Evolutionary conservation across 2,113 vertebrate genomes (phyloP).

Genomic region (Panthera leo): DNA sequence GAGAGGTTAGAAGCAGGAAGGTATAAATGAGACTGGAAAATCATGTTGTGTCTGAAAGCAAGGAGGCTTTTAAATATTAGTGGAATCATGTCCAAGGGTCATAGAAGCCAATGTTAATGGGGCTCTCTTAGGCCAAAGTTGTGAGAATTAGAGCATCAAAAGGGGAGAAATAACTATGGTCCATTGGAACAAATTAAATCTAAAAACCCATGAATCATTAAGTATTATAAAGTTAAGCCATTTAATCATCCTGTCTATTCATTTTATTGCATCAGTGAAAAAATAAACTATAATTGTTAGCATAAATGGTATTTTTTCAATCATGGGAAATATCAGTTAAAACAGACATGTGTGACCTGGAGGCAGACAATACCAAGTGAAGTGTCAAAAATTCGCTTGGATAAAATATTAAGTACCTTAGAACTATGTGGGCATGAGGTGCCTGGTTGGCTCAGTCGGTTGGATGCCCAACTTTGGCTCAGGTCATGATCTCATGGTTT

Average conservation of each 20-base stretch:
- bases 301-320: neutral
- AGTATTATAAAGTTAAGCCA: neutral
- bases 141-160: neutral
- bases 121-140: neutral
- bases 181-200: neutral
- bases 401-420: neutral
- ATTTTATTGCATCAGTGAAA: neutral
- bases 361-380: neutral
- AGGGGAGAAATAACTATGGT: neutral
- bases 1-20: neutral
- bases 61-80: slow-evolving; percentile 26
- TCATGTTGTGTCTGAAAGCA: neutral
- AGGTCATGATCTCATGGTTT: too few relatives aligned
- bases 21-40: neutral
- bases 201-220: neutral
- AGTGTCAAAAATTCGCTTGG: neutral
- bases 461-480: too few relatives aligned
- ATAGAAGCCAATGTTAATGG: neutral
- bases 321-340: neutral
- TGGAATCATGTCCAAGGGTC: neutral
- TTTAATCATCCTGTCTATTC: neutral
- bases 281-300: neutral
- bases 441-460: too few relatives aligned
- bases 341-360: neutral
- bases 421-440: neutral